Evolutionary conservation across 53 echinoderm and acorn worm species (phyloP).

Genomic region (Holothuria leucospilota): DNA sequence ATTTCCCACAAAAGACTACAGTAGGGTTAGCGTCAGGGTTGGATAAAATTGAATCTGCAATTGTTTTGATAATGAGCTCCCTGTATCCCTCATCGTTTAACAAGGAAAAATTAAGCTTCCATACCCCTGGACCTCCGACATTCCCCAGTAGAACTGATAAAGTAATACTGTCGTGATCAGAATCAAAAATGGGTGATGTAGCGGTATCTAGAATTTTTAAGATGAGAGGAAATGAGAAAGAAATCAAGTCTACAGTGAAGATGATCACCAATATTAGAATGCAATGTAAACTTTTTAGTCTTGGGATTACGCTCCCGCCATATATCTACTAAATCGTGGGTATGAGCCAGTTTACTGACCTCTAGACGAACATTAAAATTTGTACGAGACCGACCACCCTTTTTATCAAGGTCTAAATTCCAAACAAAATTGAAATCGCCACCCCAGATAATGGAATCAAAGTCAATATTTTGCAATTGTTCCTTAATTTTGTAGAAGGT

Average conservation of each 20-base stretch:
- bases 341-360: too few relatives aligned
- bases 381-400: too few relatives aligned
- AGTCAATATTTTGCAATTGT: too few relatives aligned
- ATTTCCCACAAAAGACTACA: neutral
- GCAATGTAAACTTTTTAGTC: neutral
- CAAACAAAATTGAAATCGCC: too few relatives aligned
- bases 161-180: neutral
- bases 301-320: too few relatives aligned
- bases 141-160: neutral
- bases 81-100: neutral
- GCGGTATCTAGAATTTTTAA: neutral
- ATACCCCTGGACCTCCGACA: neutral
- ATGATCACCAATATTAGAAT: neutral
- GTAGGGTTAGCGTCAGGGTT: neutral
- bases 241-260: too few relatives aligned
- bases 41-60: conserved; percentile 3
- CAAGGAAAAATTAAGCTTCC: conserved; percentile 14
- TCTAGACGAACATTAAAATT: too few relatives aligned
- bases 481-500: too few relatives aligned
- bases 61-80: neutral
- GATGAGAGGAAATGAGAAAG: neutral
- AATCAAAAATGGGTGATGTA: neutral
- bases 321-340: too few relatives aligned
- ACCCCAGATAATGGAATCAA: too few relatives aligned
- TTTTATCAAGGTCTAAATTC: too few relatives aligned